phyloP scores from a whole-genome alignment of 1,140 invertebrate species.

The Aleiodes sp. region DNA sequence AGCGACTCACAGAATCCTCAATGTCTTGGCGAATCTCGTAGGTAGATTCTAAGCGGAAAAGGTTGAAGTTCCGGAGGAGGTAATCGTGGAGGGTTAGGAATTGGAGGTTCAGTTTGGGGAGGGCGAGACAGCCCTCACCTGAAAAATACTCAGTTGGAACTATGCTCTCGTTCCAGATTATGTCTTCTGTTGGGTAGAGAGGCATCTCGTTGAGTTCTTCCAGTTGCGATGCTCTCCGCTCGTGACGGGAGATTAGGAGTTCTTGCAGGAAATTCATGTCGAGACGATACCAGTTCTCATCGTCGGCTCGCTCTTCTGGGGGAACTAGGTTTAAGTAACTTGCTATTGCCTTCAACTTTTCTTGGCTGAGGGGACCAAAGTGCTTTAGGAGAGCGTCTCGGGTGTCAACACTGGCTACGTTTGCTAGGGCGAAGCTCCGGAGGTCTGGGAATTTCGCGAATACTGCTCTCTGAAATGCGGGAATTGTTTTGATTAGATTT shows the following conservation, averaged over 20 bases:
- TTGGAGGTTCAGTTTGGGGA: conserved; percentile 98
- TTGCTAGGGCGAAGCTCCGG: conserved; percentile 87
- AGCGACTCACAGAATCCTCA: conserved; percentile 92
- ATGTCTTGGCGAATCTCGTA: conserved; percentile 99
- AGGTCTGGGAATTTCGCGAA: conserved; percentile 93
- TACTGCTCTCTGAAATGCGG: conserved; percentile 80
- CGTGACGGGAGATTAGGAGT: conserved; percentile 86
- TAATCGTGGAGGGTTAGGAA: conserved; percentile 99
- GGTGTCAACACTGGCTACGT: conserved; percentile 94
- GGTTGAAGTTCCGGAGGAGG: conserved; percentile 95
- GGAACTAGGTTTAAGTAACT: conserved; percentile 88
- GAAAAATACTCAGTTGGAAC: conserved; percentile 98
- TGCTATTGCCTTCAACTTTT: conserved; percentile 85
- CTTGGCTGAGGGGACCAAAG: conserved; percentile 81
- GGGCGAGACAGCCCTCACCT: conserved; percentile 92
- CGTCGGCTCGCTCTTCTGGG: conserved; percentile 73
- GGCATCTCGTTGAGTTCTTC: conserved; percentile 98
- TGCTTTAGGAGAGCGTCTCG: conserved; percentile 86
- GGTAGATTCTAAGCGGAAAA: conserved; percentile 97
- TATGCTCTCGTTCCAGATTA: conserved; percentile 99
- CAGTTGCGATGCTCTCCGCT: conserved; percentile 89
- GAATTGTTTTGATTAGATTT: not conserved
- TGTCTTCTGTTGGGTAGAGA: conserved; percentile 96
- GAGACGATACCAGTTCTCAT: conserved; percentile 78
- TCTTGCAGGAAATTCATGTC: conserved; percentile 86